Percentiles rank a stretch among this genome's conserved stretches.
Evolutionary conservation across 2,888 invertebrate species (phyloP).

Genomic region (Tuta absoluta): DNA sequence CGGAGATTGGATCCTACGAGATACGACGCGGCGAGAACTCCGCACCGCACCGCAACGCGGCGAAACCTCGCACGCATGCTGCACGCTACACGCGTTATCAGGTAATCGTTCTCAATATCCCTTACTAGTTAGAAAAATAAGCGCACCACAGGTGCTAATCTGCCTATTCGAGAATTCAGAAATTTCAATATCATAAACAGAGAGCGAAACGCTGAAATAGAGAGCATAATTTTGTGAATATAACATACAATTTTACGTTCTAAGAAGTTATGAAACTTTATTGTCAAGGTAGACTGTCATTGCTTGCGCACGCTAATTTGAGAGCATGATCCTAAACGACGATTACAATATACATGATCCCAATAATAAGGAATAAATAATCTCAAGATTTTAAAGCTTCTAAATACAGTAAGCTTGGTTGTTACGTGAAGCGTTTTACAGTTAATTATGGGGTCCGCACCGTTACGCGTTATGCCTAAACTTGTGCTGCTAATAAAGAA

Average conservation of each 20-base stretch:
- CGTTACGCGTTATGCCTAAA: too few relatives aligned
- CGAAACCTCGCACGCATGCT: background rate
- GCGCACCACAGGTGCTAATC: conserved; percentile 42
- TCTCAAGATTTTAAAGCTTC: conserved; percentile 78
- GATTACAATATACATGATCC: conserved; percentile 45
- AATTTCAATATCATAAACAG: conserved; percentile 50
- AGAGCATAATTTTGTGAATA: conserved; percentile 60
- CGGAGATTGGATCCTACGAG: conserved; percentile 41
- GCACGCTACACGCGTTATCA: background rate
- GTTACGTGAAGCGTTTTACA: conserved; percentile 39
- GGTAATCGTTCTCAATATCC: background rate
- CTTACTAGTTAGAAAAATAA: conserved; percentile 44
- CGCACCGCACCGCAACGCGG: background rate
- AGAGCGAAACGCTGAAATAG: conserved; percentile 63
- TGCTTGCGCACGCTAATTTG: conserved; percentile 1
- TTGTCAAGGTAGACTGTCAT: conserved; percentile 63
- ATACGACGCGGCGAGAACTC: background rate
- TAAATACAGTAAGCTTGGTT: conserved; percentile 66
- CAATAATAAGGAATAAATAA: conserved; percentile 72
- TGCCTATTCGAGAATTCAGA: conserved; percentile 27
- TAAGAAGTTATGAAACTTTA: conserved; percentile 54
- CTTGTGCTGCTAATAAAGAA: too few relatives aligned
- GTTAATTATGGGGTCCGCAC: background rate
- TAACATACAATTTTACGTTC: conserved; percentile 43
- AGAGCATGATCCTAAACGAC: conserved; percentile 11